Evolutionary conservation across 2,888 invertebrate species (phyloP).

Genomic region (Drosophila phalerata): DNA sequence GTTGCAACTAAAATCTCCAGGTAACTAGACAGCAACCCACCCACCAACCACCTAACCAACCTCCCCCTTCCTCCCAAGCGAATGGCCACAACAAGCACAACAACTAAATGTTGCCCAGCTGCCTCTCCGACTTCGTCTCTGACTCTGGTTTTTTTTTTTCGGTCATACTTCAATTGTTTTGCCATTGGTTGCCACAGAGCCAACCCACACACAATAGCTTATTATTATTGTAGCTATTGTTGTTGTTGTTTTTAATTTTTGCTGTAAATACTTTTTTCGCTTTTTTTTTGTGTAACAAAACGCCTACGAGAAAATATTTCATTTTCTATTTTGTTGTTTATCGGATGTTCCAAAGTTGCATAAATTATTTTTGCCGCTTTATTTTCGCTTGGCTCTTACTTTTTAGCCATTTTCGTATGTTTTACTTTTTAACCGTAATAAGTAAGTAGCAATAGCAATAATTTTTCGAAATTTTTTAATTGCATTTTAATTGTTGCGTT

Average conservation of each 20-base stretch:
- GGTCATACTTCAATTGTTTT: constrained; percentile 77
- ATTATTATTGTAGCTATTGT: constrained; percentile 35
- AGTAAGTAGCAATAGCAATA: constrained; percentile 17
- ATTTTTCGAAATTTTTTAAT: constrained; percentile 64
- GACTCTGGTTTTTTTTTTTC: constrained; percentile 38
- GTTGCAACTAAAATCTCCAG: constrained; percentile 29
- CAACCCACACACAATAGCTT: constrained; percentile 46
- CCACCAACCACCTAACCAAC: constrained; percentile 28
- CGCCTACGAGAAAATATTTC: constrained; percentile 66
- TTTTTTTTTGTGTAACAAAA: constrained; percentile 45
- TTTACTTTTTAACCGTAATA: constrained; percentile 32
- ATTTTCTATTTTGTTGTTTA: constrained; percentile 33
- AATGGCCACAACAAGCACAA: constrained; percentile 52
- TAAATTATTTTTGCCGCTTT: constrained; percentile 64
- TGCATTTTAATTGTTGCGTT: constrained; percentile 68
- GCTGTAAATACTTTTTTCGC: constrained; percentile 67
- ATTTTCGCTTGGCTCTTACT: constrained; percentile 34
- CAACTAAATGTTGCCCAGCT: constrained; percentile 32
- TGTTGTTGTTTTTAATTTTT: constrained; percentile 71
- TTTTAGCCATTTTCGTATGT: constrained; percentile 46
- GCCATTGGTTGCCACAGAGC: constrained; percentile 63
- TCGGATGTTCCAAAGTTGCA: constrained; percentile 67
- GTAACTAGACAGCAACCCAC: constrained; percentile 21
- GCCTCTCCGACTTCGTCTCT: constrained; percentile 2
- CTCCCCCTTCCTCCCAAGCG: background rate